Conservation (phyloP, 2,113 vertebrate genomes). For the Apodemus sylvaticus region DNA sequence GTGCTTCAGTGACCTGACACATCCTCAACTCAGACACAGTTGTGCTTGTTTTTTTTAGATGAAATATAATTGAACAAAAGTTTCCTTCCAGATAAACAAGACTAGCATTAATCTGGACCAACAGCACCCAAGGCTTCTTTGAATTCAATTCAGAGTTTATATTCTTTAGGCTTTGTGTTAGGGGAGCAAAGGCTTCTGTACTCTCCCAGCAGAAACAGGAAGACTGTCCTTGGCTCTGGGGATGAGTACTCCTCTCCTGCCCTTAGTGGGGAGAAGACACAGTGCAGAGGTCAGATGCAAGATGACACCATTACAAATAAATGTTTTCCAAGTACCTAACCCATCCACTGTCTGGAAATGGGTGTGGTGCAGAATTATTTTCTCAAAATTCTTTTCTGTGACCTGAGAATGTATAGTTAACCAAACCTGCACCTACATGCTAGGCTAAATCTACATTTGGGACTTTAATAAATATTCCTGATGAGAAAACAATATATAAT, state of each 20-base stretch:
- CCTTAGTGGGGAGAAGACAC: not conserved
- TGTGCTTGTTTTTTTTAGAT: not conserved
- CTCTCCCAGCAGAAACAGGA: not conserved
- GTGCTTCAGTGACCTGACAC: not conserved
- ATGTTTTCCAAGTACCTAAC: not conserved
- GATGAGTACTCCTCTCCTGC: not conserved
- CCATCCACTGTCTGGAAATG: not conserved
- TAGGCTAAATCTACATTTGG: not conserved
- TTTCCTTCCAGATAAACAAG: not conserved
- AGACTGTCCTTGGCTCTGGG: not conserved
- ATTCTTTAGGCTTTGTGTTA: not conserved
- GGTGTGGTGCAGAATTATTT: not conserved
- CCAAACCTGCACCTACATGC: not conserved
- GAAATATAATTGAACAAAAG: not conserved
- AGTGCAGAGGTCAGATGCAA: not conserved
- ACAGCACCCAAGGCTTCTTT: not conserved
- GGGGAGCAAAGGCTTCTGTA: not conserved
- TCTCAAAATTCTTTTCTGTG: conserved; percentile 4
- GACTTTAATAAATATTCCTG: not conserved
- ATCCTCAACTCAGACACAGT: not conserved
- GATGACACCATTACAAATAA: not conserved
- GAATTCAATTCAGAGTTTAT: not conserved
- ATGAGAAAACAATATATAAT: not conserved
- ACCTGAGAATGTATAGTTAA: not conserved
- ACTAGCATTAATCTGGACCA: not conserved